A percentile compares a stretch with the other conserved stretches of the same genome.
These are phyloP conservation scores for Stenopsyche tienmushanensis DNA, from an alignment of 1,140 invertebrate genomes.

Conservation along the genomic window DNA sequence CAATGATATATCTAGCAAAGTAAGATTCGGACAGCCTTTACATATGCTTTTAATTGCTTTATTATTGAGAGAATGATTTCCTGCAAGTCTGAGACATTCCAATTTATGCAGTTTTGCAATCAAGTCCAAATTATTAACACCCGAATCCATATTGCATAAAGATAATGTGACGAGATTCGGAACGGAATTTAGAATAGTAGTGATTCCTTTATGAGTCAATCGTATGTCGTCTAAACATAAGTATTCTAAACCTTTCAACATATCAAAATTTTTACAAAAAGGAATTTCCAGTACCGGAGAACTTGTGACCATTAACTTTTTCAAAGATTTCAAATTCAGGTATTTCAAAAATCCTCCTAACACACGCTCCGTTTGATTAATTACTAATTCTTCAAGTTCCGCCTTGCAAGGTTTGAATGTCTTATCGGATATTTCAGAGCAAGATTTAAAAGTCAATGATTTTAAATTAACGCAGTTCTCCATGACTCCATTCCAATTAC, in stretches of 20 bases:
- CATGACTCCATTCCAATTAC: constrained; percentile 53
- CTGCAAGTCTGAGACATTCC: constrained; percentile 16
- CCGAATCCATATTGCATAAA: constrained; percentile 44
- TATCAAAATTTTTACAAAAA: constrained; percentile 40
- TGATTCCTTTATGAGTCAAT: constrained; percentile 47
- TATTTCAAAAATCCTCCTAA: constrained; percentile 50
- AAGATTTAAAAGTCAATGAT: constrained; percentile 48
- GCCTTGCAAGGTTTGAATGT: constrained; percentile 29
- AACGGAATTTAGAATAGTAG: constrained; percentile 46
- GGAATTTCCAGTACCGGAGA: constrained; percentile 21
- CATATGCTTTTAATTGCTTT: constrained; percentile 22
- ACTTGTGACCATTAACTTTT: constrained; percentile 49
- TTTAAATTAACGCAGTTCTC: constrained; percentile 52
- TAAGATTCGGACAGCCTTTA: constrained; percentile 26
- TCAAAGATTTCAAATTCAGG: constrained; percentile 43
- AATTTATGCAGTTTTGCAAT: constrained; percentile 26
- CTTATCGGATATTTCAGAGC: constrained; percentile 47
- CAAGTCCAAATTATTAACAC: constrained; percentile 13
- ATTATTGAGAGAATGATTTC: constrained; percentile 25
- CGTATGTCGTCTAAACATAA: constrained; percentile 49
- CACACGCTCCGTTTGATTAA: constrained; percentile 49
- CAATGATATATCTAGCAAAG: constrained; percentile 13
- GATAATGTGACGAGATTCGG: constrained; percentile 49
- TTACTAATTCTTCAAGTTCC: constrained; percentile 46
- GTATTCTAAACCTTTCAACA: constrained; percentile 45